Evolutionary conservation across 2,888 invertebrate genomes (phyloP).

Genomic region (Drosophila ustulata): DNA sequence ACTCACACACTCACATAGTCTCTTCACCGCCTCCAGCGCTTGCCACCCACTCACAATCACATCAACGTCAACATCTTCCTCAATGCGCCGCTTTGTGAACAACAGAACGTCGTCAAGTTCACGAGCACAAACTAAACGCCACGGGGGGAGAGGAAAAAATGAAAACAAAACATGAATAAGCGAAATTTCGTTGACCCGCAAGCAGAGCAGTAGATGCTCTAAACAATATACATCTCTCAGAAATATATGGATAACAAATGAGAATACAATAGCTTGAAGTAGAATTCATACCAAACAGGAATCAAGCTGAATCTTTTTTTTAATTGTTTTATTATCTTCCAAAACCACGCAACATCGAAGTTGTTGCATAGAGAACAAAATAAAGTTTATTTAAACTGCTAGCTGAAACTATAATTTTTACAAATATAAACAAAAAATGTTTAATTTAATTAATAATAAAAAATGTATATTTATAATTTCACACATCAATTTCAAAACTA

Average conservation of each 20-base stretch:
- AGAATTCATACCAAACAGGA: not conserved
- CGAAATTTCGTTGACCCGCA: not conserved
- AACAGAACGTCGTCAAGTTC: conserved; percentile 61
- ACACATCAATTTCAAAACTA: too few relatives aligned
- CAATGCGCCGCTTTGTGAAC: conserved; percentile 53
- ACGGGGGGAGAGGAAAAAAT: conserved; percentile 23
- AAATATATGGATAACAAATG: not conserved
- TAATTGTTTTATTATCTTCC: not conserved
- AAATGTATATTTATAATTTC: too few relatives aligned
- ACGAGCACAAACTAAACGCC: conserved; percentile 58
- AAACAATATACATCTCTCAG: not conserved
- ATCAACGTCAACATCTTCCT: conserved; percentile 40
- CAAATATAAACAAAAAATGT: too few relatives aligned
- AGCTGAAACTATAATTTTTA: too few relatives aligned
- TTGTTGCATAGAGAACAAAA: not conserved
- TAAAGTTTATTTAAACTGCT: not conserved
- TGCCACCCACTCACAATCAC: conserved; percentile 6
- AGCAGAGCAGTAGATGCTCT: conserved; percentile 35
- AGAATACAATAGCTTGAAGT: not conserved
- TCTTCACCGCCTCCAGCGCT: not conserved
- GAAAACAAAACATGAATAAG: conserved; percentile 40
- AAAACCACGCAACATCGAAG: not conserved
- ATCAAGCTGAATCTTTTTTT: not conserved
- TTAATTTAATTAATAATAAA: too few relatives aligned
- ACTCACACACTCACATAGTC: not conserved